phyloP scores from a whole-genome alignment of 37 sponge, comb jelly and placozoan genomes.

The Halichondria panicea region DNA sequence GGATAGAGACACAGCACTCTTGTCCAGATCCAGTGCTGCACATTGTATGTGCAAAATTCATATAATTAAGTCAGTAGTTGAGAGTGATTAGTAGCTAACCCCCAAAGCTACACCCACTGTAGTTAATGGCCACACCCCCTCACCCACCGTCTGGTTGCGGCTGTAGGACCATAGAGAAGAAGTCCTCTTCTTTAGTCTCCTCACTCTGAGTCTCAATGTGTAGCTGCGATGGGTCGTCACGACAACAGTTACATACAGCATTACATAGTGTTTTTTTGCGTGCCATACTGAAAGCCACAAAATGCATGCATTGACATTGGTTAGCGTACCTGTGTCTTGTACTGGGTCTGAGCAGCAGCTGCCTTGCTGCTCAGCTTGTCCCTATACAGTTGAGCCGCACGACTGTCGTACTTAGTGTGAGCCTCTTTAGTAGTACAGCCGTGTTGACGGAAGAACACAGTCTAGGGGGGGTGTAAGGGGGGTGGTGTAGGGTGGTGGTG shows the following conservation, averaged over 20 bases:
- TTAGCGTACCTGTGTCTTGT: constrained; percentile 79
- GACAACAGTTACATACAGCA: no score
- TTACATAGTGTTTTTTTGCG: no score
- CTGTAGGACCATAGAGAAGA: constrained; percentile 16
- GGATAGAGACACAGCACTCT: constrained; percentile 28
- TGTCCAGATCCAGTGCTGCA: constrained; percentile 35
- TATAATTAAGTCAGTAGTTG: no score
- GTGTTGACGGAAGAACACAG: constrained; percentile 88
- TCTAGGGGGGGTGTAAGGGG: constrained; percentile 26
- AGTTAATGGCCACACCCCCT: background rate
- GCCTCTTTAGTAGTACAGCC: constrained; percentile 85
- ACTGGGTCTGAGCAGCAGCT: constrained; percentile 72
- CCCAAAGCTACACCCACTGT: background rate
- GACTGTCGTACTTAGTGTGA: constrained; percentile 93
- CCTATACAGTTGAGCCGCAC: constrained; percentile 92
- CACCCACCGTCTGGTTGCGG: constrained; percentile 8
- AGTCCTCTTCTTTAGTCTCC: constrained; percentile 22
- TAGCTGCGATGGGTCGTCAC: constrained; percentile 4
- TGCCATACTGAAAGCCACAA: no score
- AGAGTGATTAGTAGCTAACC: background rate
- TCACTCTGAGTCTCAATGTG: constrained; percentile 31
- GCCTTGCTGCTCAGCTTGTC: constrained; percentile 84
- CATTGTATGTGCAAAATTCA: background rate
- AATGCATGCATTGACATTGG: no score
- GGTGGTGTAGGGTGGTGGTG: no score